phyloP scores from a whole-genome alignment of 1,140 invertebrate genomes.

The Berghia stephanieae region DNA sequence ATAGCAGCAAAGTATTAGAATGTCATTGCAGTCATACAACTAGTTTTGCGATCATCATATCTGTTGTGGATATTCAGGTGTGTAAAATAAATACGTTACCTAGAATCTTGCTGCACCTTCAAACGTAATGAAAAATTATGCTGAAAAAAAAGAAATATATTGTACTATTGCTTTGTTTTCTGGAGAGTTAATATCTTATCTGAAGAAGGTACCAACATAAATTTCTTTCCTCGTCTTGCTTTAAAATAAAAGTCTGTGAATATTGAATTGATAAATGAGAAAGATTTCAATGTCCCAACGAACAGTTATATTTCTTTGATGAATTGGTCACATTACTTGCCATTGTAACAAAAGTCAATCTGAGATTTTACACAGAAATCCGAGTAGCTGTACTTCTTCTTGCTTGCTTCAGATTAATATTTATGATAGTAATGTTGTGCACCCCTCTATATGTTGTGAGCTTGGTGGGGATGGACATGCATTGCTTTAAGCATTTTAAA shows the following conservation, averaged over 20 bases:
- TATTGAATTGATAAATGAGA: neutral
- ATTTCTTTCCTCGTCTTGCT: no score
- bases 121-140: neutral
- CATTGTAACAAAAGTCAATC: no score
- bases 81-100: neutral
- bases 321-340: neutral
- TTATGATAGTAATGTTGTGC: no score
- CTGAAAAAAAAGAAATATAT: neutral
- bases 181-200: neutral
- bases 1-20: neutral
- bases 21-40: conserved; percentile 59
- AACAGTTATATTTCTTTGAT: neutral
- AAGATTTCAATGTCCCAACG: neutral
- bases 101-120: neutral
- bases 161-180: neutral
- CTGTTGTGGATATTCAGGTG: conserved; percentile 45
- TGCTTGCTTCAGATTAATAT: no score
- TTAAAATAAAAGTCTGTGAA: neutral
- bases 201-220: neutral
- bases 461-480: no score
- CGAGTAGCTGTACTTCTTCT: no score
- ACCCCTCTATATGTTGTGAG: no score
- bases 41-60: conserved; percentile 60
- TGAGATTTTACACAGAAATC: no score
- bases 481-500: no score